Evolutionary conservation across 2,113 vertebrate species (phyloP).

Genomic region (Willisornis vidua): DNA sequence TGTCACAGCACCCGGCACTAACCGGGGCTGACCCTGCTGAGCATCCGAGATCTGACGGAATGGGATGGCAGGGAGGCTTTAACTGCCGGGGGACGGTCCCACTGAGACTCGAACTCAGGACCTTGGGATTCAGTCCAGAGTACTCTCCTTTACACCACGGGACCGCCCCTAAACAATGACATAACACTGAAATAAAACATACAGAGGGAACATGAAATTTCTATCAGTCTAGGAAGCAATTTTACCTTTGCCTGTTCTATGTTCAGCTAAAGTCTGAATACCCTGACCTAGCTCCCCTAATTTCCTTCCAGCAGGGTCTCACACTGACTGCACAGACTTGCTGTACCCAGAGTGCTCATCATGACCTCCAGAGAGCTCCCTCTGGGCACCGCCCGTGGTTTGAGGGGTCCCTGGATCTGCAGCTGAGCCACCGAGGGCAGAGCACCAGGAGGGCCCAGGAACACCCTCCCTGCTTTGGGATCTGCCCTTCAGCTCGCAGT

Average conservation of each 20-base stretch:
- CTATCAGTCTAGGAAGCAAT: neutral
- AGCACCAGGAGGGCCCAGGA: accelerated
- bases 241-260: neutral
- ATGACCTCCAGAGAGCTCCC: neutral
- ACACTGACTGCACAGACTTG: neutral
- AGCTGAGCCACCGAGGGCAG: neutral
- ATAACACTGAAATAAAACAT: neutral
- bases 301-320: neutral
- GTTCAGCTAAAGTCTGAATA: neutral
- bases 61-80: too few species aligned
- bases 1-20: too few species aligned
- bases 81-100: too few species aligned
- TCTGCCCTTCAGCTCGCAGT: neutral
- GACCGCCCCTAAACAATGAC: neutral
- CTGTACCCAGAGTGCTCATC: neutral
- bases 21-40: too few species aligned
- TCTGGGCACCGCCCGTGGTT: neutral
- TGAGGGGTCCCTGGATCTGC: neutral
- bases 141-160: too few species aligned
- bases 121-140: too few species aligned
- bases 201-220: neutral
- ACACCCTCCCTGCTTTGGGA: neutral
- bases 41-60: too few species aligned
- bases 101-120: too few species aligned
- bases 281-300: neutral